phyloP scores from a whole-genome alignment of 2,113 vertebrate genomes.

The Tautogolabrus adspersus region DNA sequence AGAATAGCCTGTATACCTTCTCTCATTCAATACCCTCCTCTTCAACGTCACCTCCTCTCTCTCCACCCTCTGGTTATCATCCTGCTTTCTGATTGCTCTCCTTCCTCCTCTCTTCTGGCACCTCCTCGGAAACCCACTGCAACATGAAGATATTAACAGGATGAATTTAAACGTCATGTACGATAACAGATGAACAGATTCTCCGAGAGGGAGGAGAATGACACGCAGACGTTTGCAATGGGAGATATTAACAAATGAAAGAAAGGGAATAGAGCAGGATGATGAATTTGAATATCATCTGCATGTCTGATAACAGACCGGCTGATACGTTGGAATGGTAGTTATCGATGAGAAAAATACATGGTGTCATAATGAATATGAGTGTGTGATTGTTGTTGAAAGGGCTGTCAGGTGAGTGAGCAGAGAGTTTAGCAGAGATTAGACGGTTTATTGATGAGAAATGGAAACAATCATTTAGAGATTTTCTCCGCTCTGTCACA shows the following conservation, averaged over 20 bases:
- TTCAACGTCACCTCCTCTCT: not conserved
- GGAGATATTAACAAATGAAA: constrained; percentile 31
- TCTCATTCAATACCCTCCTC: not conserved
- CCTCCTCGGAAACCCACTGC: constrained; percentile 28
- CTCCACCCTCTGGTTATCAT: constrained; percentile 9
- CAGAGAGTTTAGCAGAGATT: constrained; percentile 28
- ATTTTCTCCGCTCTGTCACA: constrained; percentile 11
- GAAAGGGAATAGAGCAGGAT: constrained; percentile 10
- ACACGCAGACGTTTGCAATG: constrained; percentile 31
- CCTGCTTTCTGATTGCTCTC: not conserved
- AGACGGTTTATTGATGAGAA: constrained; percentile 56
- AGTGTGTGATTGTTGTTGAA: constrained; percentile 11
- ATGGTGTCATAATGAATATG: constrained; percentile 32
- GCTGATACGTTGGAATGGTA: constrained; percentile 37
- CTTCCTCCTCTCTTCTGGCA: constrained; percentile 16
- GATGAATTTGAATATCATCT: constrained; percentile 54
- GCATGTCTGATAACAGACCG: constrained; percentile 47
- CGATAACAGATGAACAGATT: constrained; percentile 46
- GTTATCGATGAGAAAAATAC: constrained; percentile 41
- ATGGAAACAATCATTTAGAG: constrained; percentile 46
- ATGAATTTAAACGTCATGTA: constrained; percentile 48
- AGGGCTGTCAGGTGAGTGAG: constrained; percentile 25
- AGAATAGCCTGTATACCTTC: too few species aligned
- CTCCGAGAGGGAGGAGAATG: constrained; percentile 24
- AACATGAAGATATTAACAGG: constrained; percentile 50